Evolutionary conservation across 2,797 vertebrate species (phyloP).

Genomic region (Anas acuta): DNA sequence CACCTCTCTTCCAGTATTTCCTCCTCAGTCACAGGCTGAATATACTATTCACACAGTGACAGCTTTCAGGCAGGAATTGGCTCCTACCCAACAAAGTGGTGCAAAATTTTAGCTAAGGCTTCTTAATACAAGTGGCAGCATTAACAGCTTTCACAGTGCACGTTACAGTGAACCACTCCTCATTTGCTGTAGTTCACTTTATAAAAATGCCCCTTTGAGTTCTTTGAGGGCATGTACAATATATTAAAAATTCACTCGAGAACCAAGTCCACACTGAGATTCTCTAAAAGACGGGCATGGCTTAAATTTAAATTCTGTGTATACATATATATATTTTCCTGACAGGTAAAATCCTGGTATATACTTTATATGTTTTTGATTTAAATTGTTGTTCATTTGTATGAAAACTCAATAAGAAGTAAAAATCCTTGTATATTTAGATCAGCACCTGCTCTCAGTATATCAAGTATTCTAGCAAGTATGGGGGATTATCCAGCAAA

Average conservation of each 20-base stretch:
- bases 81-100: not conserved
- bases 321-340: not conserved
- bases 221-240: not conserved
- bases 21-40: not conserved
- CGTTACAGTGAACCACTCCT: not conserved
- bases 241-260: not conserved
- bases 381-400: not conserved
- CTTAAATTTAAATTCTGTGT: not conserved
- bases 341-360: not conserved
- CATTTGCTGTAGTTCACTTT: not conserved
- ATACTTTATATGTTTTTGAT: not conserved
- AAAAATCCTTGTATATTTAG: not conserved
- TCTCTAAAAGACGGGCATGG: not conserved
- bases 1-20: not conserved
- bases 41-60: not conserved
- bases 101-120: not conserved
- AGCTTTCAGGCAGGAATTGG: not conserved
- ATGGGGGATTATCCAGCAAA: not conserved
- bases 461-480: not conserved
- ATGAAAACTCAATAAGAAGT: not conserved
- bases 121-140: not conserved
- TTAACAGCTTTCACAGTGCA: not conserved
- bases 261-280: not conserved
- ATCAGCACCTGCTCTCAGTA: not conserved
- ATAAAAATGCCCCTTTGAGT: not conserved